phyloP scores from a whole-genome alignment of 2,888 invertebrate species.

The Caradrina clavipalpis region DNA sequence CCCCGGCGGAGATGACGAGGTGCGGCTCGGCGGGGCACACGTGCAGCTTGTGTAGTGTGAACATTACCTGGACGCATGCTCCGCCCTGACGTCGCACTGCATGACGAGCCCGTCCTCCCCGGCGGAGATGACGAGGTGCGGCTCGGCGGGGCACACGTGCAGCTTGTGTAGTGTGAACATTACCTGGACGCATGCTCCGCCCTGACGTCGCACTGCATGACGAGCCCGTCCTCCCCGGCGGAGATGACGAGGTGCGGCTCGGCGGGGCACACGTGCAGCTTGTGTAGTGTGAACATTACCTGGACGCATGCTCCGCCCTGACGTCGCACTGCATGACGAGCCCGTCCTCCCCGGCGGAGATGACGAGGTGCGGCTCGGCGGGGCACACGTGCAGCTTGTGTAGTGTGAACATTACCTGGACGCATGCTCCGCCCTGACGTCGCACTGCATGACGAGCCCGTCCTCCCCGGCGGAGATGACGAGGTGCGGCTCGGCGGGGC shows the following conservation, averaged over 20 bases:
- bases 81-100: conserved; percentile 95
- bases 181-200: conserved; percentile 91
- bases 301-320: conserved; percentile 92
- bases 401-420: conserved; percentile 78
- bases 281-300: conserved; percentile 92
- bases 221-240: conserved; percentile 97
- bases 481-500: conserved; percentile 94
- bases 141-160: conserved; percentile 94
- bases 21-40: conserved; percentile 94
- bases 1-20: conserved; percentile 95
- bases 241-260: conserved; percentile 95
- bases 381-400: conserved; percentile 96
- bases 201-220: conserved; percentile 96
- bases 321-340: conserved; percentile 95
- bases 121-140: conserved; percentile 95
- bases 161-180: conserved; percentile 93
- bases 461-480: conserved; percentile 97
- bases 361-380: conserved; percentile 94
- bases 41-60: conserved; percentile 94
- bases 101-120: conserved; percentile 97
- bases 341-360: conserved; percentile 98
- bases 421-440: conserved; percentile 94
- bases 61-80: conserved; percentile 90
- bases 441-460: conserved; percentile 95
- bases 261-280: conserved; percentile 94